Evolutionary conservation across 2,888 invertebrate species (phyloP).

Genomic region (Pristionchus entomophagus): DNA sequence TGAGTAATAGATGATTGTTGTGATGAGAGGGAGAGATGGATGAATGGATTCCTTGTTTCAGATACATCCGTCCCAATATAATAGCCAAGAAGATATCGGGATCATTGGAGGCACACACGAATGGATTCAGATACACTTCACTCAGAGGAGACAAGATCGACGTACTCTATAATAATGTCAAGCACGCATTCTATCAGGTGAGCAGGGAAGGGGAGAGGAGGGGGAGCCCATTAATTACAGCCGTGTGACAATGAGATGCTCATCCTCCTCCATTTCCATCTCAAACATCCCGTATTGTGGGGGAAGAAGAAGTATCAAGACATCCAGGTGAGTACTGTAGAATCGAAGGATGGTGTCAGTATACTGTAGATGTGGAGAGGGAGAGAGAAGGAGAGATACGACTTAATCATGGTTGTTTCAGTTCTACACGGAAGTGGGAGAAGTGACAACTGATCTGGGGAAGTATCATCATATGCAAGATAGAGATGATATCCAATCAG

Average conservation of each 20-base stretch:
- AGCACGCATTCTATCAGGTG: conserved; percentile 95
- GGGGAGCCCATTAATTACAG: conserved; percentile 54
- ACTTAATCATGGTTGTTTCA: conserved; percentile 77
- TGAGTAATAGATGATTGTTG: too few species aligned
- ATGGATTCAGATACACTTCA: conserved; percentile 88
- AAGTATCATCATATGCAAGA: conserved; percentile 99
- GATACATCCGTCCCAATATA: conserved; percentile 97
- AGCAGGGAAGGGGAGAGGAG: not conserved
- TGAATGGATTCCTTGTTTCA: conserved; percentile 2
- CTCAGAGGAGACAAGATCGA: conserved; percentile 99
- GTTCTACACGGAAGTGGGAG: conserved; percentile 99
- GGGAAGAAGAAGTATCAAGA: conserved; percentile 99
- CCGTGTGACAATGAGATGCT: conserved; percentile 99
- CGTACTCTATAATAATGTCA: conserved; percentile 98
- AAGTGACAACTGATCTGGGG: conserved; percentile 98
- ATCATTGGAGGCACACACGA: conserved; percentile 90
- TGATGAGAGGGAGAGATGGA: too few species aligned
- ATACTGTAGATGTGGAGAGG: not conserved
- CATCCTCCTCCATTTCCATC: conserved; percentile 96
- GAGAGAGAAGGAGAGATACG: not conserved
- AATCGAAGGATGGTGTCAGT: not conserved
- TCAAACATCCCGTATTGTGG: conserved; percentile 99
- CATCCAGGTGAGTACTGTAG: conserved; percentile 79
- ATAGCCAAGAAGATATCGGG: conserved; percentile 83
- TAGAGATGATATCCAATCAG: conserved; percentile 96